Base-by-base conservation (phyloP, 2,113 vertebrate species). In the Lepisosteus oculatus region DNA sequence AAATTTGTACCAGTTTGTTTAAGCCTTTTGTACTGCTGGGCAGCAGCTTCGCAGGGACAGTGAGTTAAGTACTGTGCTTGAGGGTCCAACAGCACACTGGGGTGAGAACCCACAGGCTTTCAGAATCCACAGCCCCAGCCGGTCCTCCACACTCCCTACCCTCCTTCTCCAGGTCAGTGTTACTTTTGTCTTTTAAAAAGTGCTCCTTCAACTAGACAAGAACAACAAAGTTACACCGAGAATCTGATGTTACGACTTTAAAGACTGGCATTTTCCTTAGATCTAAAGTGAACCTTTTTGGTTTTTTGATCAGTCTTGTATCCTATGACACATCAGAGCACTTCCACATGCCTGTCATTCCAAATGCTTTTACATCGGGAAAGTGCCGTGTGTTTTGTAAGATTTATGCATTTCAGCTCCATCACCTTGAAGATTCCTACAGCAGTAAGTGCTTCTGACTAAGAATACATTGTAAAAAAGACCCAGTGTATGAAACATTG, bases 261-360 rank as follows among this genome's bases (percentile, higher is more conserved):
- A 87, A 86, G 87, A 84, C 72, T 59, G 78, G 68, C 77, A 72
- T 51, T 45, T 55, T 70, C 79, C 77, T 91, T 84, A 87, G 90
- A 91, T 88, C 83, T 86, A 86, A 87, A 83, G 87, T 88, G 86
- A 82, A 79, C 81, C 79, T 76, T 72, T 43, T 61, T 57, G 83
- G 76, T 80, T 78, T 78, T 79, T 78, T 92, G 85, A 88, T 89
- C 86, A 87, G 80, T 69, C 67, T 78, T 81, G 3, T 82, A 85
- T 89, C 89, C 86, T 85, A 82, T 86, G 84, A 88, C 89, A 89
- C 89, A 87, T 90, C 90, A 86, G 85, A 89, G 84, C 83, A 85
- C 83, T 84, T 80, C 87, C 76, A 82, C 81, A 85, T 78, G 79
- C 86, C 77, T 89, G 87, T 88, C 89, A 89, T 86, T 83, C 83